These are phyloP conservation scores for Bufotes viridis DNA, from an alignment of 2,797 vertebrate genomes.

Conservation along the genomic window DNA sequence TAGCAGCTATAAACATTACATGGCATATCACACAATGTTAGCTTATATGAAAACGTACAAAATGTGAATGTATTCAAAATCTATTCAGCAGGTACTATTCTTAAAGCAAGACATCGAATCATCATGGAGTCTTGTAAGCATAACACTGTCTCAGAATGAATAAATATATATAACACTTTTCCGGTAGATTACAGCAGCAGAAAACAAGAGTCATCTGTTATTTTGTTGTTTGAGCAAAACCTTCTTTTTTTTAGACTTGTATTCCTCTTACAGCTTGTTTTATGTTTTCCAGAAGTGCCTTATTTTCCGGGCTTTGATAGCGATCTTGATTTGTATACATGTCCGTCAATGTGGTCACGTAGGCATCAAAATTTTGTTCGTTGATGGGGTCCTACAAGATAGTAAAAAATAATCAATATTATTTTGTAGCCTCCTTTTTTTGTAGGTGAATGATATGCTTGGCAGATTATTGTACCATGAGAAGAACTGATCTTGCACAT, in stretches of 20 bases:
- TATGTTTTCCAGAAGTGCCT: slow-evolving; percentile 98
- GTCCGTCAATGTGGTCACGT: slow-evolving; percentile 98
- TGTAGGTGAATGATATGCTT: neutral
- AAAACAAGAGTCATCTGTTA: slow-evolving; percentile 81
- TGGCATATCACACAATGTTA: slow-evolving; percentile 90
- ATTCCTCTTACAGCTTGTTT: slow-evolving; percentile 99
- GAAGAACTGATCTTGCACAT: neutral
- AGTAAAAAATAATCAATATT: slow-evolving; percentile 70
- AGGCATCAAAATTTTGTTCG: slow-evolving; percentile 99
- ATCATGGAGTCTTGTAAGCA: slow-evolving; percentile 87
- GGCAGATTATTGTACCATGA: neutral
- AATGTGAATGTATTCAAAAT: slow-evolving; percentile 97
- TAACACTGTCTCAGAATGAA: slow-evolving; percentile 88
- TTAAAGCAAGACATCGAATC: slow-evolving; percentile 91
- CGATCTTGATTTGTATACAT: slow-evolving; percentile 99
- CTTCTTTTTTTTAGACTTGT: slow-evolving; percentile 88
- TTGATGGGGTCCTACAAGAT: slow-evolving; percentile 93
- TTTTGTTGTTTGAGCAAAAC: slow-evolving; percentile 72
- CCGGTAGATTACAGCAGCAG: slow-evolving; percentile 87
- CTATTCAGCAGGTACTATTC: slow-evolving; percentile 88
- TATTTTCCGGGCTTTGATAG: slow-evolving; percentile 99
- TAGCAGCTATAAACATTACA: slow-evolving; percentile 97
- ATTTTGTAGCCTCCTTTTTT: neutral
- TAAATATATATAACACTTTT: slow-evolving; percentile 91
- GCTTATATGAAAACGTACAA: slow-evolving; percentile 99